Conservation (phyloP, 1,140 invertebrate species). For the honey bee (Apis mellifera) region DNA sequence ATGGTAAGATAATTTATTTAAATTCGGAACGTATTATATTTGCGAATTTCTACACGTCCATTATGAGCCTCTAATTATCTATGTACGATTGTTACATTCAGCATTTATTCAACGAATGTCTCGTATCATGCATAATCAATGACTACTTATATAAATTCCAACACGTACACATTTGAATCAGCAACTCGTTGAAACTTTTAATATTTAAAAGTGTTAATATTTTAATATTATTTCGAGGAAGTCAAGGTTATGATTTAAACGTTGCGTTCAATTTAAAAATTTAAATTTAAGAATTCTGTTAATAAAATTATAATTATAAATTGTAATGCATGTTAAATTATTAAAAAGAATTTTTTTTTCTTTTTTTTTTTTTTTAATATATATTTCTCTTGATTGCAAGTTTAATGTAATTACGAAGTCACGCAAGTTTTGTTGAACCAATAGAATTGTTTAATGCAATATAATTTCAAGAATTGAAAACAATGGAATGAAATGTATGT, state of each 20-base stretch:
- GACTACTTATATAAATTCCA: constrained; percentile 21
- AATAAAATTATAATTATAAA: too few relatives aligned
- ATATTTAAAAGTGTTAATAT: not conserved
- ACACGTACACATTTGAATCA: not conserved
- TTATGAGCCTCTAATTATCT: constrained; percentile 13
- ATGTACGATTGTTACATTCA: constrained; percentile 22
- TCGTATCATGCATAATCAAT: constrained; percentile 10
- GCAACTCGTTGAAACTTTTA: not conserved
- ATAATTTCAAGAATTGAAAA: not conserved
- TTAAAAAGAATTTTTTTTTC: too few relatives aligned
- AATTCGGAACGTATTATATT: not conserved
- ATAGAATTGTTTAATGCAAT: not conserved
- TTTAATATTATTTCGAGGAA: not conserved
- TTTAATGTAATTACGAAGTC: too few relatives aligned
- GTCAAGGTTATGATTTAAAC: not conserved
- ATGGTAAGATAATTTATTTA: constrained; percentile 1
- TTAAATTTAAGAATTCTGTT: not conserved
- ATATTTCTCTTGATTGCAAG: too few relatives aligned
- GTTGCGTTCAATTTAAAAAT: not conserved
- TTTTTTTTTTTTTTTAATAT: too few relatives aligned
- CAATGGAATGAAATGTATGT: not conserved
- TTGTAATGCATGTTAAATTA: too few relatives aligned
- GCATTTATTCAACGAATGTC: not conserved
- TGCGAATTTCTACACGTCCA: not conserved
- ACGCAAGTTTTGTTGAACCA: too few relatives aligned